These are phyloP conservation scores for Perizoma flavofasciatum DNA, from an alignment of 2,888 invertebrate genomes.

Conservation along the genomic window DNA sequence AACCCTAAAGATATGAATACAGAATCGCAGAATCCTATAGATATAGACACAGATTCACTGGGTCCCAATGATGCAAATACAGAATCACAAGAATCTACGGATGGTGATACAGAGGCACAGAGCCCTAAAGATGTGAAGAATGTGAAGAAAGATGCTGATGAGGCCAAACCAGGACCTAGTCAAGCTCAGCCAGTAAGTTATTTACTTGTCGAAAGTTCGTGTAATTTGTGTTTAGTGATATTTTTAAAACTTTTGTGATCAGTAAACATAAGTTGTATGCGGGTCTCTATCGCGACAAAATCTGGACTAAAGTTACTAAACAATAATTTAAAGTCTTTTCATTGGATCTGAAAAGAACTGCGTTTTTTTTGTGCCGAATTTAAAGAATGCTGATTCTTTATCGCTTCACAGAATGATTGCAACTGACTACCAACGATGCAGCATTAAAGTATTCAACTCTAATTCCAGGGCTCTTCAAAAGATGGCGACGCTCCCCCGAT, in stretches of 20 bases:
- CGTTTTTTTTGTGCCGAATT: no score
- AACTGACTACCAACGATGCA: no score
- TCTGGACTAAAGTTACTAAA: no score
- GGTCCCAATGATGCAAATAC: neutral
- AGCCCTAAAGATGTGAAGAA: neutral
- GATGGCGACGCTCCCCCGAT: constrained; percentile 5
- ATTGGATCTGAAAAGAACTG: no score
- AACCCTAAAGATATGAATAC: neutral
- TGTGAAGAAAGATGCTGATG: constrained; percentile 9
- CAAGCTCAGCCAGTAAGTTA: constrained; percentile 44
- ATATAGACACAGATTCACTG: constrained; percentile 2
- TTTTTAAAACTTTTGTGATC: no score
- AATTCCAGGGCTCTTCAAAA: constrained; percentile 24
- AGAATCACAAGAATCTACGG: neutral
- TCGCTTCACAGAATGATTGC: no score
- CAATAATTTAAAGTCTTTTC: no score
- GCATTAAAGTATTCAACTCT: neutral
- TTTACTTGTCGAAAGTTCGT: no score
- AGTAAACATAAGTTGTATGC: no score
- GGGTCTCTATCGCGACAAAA: no score
- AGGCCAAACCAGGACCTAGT: constrained; percentile 51
- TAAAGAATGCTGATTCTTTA: no score
- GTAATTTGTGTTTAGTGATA: no score
- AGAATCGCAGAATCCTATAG: neutral
- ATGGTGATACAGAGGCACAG: constrained; percentile 4